Conservation (phyloP, 2,888 invertebrate species). For the Lissocephala sabroskyi region DNA sequence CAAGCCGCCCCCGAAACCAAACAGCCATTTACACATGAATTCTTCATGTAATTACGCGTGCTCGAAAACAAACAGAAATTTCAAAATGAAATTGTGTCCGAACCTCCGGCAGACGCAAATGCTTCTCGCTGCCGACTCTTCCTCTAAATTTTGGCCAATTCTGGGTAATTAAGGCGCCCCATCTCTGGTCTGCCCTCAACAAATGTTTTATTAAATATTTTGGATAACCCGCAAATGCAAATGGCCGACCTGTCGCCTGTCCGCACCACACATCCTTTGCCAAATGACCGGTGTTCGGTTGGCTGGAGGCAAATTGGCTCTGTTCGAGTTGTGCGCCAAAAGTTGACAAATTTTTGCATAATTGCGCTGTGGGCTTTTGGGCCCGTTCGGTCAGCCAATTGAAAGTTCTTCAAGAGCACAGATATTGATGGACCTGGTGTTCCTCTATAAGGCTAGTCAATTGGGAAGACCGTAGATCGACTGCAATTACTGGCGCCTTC, state of each 20-base stretch:
- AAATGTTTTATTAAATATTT: no score
- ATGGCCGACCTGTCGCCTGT: background rate
- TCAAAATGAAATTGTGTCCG: constrained; percentile 35
- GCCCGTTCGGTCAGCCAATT: constrained; percentile 13
- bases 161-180: no score
- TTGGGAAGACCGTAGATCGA: no score
- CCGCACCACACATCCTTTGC: constrained; percentile 1
- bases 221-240: constrained; percentile 9
- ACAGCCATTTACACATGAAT: constrained; percentile 47
- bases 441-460: no score
- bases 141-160: no score
- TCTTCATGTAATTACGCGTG: constrained; percentile 52
- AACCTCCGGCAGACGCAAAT: constrained; percentile 10
- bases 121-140: no score
- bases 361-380: constrained; percentile 12
- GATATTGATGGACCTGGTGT: no score
- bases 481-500: no score
- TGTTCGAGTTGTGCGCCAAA: constrained; percentile 53
- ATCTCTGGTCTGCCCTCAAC: no score
- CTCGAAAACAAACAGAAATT: constrained; percentile 38
- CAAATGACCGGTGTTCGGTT: constrained; percentile 2
- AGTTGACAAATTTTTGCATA: constrained; percentile 45
- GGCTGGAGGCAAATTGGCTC: constrained; percentile 49
- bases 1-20: no score
- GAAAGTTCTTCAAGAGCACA: constrained; percentile 52